Base-by-base conservation (phyloP, 2,797 vertebrate genomes). In the Varecia variegata region DNA sequence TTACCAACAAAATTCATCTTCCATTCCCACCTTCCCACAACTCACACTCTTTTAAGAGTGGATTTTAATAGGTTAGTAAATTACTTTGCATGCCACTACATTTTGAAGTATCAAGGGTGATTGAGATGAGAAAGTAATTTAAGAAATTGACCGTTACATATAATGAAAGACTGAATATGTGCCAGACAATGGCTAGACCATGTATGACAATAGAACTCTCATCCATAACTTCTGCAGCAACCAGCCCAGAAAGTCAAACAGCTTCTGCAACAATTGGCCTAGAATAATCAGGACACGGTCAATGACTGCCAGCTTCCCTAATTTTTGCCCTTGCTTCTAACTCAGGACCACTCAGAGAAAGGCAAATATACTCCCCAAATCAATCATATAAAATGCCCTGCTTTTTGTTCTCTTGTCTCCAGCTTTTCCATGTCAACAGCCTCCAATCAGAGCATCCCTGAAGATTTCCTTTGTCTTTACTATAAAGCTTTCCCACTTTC, bases 61-160 rank as follows among this genome's bases (percentile, higher is more conserved):
- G 25, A 80, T 81, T 94, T 93, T 84, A 93, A 88, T 43, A 92
- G 47, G 17, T 32, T 88, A 80, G 5, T 81, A 82, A 89, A 81
- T 90, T 21, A 27, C 12, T 92, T 82, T 58, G 60, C 27, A 81
- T 32, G 45, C 17, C 35, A 58, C 32, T 88, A 25, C 7, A 68
- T 77, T 82, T 83, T 83, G 43, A 95, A 32, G 83, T 92, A 68
- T 80, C 58, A 76, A 87, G 32, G 45, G 43, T 9, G 52, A 47
- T n/a, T 58, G 32, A 40, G 20, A 40, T 77, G 38, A 88, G 79
- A 76, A 92, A 91, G 38, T 23, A 85, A 17, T 88, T 82, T 3
- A 85, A 79, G 79, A 94, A 93, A 74, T 1, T 88, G 79, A 80
- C 87, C 77, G 27, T 20, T 68, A 3, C 38, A 23, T 52, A 60